A percentile compares a stretch with the other conserved stretches of the same genome.
Conservation (phyloP, 2,888 invertebrate genomes). For the Harpagoxenus sublaevis region DNA sequence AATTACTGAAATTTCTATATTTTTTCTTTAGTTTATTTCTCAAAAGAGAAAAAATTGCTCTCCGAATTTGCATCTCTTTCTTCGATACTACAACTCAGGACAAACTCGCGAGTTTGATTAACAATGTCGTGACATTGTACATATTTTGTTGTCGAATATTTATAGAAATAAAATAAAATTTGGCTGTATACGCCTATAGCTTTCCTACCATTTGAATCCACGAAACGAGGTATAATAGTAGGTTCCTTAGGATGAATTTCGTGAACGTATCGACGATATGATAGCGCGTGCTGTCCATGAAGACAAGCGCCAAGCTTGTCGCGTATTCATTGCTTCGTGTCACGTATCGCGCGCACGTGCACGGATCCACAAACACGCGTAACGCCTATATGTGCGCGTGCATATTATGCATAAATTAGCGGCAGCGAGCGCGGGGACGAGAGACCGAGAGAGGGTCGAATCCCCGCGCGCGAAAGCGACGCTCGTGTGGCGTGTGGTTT, state of each 20-base stretch:
- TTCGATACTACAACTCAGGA: background rate
- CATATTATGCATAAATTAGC: constrained; percentile 68
- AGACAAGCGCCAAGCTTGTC: constrained; percentile 47
- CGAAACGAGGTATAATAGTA: background rate
- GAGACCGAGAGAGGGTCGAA: constrained; percentile 28
- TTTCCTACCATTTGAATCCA: background rate
- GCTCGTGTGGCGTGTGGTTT: constrained; percentile 58
- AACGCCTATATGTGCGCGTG: constrained; percentile 35
- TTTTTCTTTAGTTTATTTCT: background rate
- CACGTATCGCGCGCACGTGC: constrained; percentile 68
- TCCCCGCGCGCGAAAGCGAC: constrained; percentile 60
- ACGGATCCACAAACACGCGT: constrained; percentile 54
- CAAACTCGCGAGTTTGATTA: background rate
- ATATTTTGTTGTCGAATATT: background rate
- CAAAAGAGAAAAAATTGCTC: background rate
- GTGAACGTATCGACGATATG: constrained; percentile 6
- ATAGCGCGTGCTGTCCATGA: constrained; percentile 52
- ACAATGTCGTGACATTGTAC: background rate
- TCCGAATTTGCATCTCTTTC: background rate
- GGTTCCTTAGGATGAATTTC: constrained; percentile 24
- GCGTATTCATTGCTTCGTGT: constrained; percentile 60
- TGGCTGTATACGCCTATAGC: background rate
- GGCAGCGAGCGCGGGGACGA: constrained; percentile 16
- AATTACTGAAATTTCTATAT: background rate
- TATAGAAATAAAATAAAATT: background rate